Conservation (phyloP, 2,888 invertebrate genomes). For the Brachyptera risi region DNA sequence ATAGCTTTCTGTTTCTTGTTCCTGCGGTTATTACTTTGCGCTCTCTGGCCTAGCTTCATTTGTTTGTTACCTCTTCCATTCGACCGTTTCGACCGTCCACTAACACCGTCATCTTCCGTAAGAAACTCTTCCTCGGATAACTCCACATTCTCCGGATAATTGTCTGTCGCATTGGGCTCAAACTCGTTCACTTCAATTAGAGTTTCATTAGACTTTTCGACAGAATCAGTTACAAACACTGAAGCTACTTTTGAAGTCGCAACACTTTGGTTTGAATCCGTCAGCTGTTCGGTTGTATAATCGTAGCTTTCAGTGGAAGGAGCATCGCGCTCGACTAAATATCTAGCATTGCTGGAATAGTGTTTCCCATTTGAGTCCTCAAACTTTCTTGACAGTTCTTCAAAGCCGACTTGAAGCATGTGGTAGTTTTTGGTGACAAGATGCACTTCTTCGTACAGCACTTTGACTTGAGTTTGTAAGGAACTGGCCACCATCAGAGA, state of each 20-base stretch:
- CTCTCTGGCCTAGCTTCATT: background rate
- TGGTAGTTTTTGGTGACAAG: background rate
- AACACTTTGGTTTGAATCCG: background rate
- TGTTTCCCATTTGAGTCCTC: background rate
- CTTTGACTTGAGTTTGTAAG: too few relatives aligned
- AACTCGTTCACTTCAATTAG: background rate
- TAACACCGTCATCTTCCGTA: too few relatives aligned
- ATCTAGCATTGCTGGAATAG: background rate
- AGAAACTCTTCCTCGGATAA: background rate
- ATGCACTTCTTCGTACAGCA: background rate
- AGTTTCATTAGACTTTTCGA: background rate
- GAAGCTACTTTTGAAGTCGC: background rate
- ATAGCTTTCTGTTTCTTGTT: conserved; percentile 7
- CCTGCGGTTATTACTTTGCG: conserved; percentile 8
- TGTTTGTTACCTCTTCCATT: conserved; percentile 26
- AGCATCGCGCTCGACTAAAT: background rate
- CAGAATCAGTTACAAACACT: background rate
- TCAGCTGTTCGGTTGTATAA: background rate
- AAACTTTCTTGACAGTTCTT: background rate
- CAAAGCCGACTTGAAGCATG: background rate
- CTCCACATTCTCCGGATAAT: background rate
- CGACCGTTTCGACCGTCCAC: too few relatives aligned
- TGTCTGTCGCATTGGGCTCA: background rate
- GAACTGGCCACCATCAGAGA: too few relatives aligned
- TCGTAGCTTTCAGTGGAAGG: background rate